Conservation (phyloP, 2,797 vertebrate species). For the Melanotaenia maccullochi region DNA sequence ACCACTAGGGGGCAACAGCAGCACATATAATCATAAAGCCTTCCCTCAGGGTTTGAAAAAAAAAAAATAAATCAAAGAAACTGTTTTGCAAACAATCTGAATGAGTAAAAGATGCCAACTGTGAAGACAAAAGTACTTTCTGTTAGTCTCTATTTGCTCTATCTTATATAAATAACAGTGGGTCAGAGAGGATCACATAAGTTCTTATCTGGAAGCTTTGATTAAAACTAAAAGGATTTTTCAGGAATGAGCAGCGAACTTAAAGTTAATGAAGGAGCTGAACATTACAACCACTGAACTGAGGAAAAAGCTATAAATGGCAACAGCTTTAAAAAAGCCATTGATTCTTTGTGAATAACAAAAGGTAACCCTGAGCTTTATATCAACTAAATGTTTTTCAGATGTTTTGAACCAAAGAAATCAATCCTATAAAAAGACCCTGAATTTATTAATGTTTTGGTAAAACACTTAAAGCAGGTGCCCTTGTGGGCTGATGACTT, state of each 20-base stretch:
- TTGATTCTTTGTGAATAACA: constrained; percentile 7
- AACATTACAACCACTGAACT: constrained; percentile 6
- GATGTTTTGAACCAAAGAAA: constrained; percentile 1
- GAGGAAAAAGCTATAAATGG: constrained; percentile 1
- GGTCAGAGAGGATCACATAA: neutral
- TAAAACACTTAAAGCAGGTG: too few relatives aligned
- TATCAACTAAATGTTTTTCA: constrained; percentile 16
- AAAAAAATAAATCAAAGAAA: constrained; percentile 23
- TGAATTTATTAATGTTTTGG: neutral
- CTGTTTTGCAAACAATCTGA: constrained; percentile 6
- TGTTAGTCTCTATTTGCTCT: neutral
- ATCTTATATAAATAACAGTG: neutral
- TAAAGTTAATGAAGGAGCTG: neutral
- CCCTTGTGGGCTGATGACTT: neutral
- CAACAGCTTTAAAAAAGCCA: neutral
- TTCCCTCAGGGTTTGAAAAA: neutral
- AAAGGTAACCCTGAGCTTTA: constrained; percentile 3
- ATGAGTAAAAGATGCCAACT: constrained; percentile 7
- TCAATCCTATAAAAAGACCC: constrained; percentile 1
- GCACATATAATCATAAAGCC: constrained; percentile 31
- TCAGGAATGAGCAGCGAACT: neutral
- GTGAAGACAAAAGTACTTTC: neutral
- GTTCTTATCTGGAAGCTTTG: neutral
- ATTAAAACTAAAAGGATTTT: neutral
- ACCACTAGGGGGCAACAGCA: constrained; percentile 76